These are phyloP conservation scores for Drosophila melanica DNA, from an alignment of 1,140 invertebrate genomes.

Conservation along the genomic window DNA sequence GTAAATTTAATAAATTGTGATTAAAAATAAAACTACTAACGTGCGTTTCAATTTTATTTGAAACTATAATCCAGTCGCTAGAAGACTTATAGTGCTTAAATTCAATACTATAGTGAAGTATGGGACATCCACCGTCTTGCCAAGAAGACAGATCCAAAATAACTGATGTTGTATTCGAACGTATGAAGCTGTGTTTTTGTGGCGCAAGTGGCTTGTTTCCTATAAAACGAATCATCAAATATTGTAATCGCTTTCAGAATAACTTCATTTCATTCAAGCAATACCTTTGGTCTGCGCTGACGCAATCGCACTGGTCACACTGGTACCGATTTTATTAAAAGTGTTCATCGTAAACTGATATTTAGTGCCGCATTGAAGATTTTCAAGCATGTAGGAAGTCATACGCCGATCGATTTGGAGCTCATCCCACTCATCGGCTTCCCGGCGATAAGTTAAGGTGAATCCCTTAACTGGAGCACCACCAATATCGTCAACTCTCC, in stretches of 20 bases:
- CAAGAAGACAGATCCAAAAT: slow-evolving; percentile 87
- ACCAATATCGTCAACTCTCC: slow-evolving; percentile 88
- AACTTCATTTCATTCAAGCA: background rate
- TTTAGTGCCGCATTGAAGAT: slow-evolving; percentile 88
- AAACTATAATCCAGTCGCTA: slow-evolving; percentile 85
- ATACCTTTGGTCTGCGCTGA: slow-evolving; percentile 86
- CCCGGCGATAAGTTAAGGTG: slow-evolving; percentile 87
- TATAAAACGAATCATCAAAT: slow-evolving; percentile 1
- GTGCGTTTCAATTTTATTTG: slow-evolving; percentile 85
- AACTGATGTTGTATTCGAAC: slow-evolving; percentile 87
- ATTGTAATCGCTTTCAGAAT: slow-evolving; percentile 42
- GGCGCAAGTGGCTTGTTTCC: slow-evolving; percentile 86
- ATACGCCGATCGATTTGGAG: slow-evolving; percentile 86
- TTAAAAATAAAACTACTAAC: slow-evolving; percentile 35
- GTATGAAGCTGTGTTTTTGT: slow-evolving; percentile 85
- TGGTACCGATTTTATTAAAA: slow-evolving; percentile 89
- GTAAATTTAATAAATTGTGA: no score
- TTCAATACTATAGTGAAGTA: slow-evolving; percentile 87
- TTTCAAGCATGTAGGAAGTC: slow-evolving; percentile 87
- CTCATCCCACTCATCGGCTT: slow-evolving; percentile 87
- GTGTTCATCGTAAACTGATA: slow-evolving; percentile 89
- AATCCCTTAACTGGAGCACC: slow-evolving; percentile 88
- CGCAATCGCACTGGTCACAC: slow-evolving; percentile 87
- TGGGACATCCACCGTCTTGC: slow-evolving; percentile 88
- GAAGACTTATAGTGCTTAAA: slow-evolving; percentile 85